Conservation (phyloP, 1,140 invertebrate genomes). For the Brachionus asplanchnoidis region DNA sequence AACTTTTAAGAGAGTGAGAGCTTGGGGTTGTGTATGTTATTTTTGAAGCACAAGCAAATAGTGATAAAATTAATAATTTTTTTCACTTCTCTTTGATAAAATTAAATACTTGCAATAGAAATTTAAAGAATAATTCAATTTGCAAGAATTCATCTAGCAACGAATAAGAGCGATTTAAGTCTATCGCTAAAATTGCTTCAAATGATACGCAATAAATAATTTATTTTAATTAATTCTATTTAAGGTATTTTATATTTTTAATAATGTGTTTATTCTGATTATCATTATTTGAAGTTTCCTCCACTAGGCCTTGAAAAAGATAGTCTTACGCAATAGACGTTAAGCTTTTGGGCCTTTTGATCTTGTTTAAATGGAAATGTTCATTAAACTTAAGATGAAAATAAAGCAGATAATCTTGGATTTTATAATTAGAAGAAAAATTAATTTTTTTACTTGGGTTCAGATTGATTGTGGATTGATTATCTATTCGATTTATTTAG, state of each 20-base stretch:
- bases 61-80: conserved; percentile 10
- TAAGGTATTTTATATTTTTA: background rate
- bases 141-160: background rate
- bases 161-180: background rate
- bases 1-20: conserved; percentile 4
- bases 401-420: background rate
- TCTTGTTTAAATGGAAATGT: background rate
- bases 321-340: background rate
- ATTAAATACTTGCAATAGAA: conserved; percentile 4
- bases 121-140: conserved; percentile 15
- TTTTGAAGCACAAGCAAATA: background rate
- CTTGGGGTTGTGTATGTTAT: conserved; percentile 3
- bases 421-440: background rate
- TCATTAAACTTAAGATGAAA: background rate
- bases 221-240: conserved; percentile 40
- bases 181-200: background rate
- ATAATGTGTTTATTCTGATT: conserved; percentile 19
- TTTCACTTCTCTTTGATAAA: conserved; percentile 19
- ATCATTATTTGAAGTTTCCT: background rate
- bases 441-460: background rate
- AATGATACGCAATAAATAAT: conserved; percentile 34
- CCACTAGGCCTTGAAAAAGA: background rate
- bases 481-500: conserved; percentile 25
- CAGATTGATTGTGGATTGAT: background rate
- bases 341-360: background rate